Conservation (phyloP, 2,888 invertebrate genomes). For the Odontomyia ornata region DNA sequence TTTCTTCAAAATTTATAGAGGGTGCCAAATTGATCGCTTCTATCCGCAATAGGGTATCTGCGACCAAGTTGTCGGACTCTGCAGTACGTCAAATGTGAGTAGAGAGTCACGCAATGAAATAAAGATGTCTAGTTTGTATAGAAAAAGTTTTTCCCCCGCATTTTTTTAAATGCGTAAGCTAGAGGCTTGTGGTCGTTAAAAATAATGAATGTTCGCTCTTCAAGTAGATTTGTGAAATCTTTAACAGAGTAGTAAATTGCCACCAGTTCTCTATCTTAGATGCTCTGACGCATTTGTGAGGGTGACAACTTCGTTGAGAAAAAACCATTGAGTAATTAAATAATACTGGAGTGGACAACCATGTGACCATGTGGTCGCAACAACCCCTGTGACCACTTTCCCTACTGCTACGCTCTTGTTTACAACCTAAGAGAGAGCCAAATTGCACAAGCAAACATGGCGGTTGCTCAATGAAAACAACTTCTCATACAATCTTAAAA, state of each 20-base stretch:
- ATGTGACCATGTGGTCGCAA: no score
- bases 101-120: not conserved
- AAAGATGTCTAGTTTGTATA: conserved; percentile 7
- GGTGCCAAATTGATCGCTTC: not conserved
- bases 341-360: no score
- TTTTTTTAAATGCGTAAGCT: not conserved
- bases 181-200: not conserved
- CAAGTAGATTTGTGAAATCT: not conserved
- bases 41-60: conserved; percentile 6
- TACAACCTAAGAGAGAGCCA: no score
- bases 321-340: no score
- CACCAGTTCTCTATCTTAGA: not conserved
- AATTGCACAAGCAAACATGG: no score
- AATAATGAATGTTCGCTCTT: not conserved
- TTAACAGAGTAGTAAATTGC: not conserved
- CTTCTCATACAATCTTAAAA: no score
- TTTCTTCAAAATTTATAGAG: not conserved
- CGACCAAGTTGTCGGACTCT: not conserved
- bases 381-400: no score
- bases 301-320: no score
- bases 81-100: not conserved
- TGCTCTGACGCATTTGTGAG: not conserved
- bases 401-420: no score
- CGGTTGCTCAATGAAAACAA: not conserved
- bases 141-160: not conserved